Evolutionary conservation across 2,888 invertebrate species (phyloP), one percentile per base, ranked within the genome.

Genomic region (Phaonia tiefii): DNA sequence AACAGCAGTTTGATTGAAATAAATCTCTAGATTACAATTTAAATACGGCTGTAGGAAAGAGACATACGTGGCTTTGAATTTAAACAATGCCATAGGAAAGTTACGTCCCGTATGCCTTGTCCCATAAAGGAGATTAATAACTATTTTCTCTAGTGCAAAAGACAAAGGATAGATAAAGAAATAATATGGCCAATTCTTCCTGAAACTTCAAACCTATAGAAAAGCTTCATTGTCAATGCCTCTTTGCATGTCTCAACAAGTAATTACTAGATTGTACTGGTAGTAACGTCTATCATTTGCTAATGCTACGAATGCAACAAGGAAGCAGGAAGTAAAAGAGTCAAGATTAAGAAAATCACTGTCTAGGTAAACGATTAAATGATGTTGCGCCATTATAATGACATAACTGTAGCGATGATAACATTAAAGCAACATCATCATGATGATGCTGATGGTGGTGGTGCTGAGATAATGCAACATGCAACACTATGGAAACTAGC

Each of bases 361-460:
- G 67, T 73, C 63, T 65, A 49, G 56, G 46, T 66, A 46, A 76
- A 44, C 66, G 66, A 46, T 46, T 76, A 49, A 71, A 76, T 66
- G 37, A 22, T 8, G 15, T 71, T 54, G 31, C n/a, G n/a, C 37
- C n/a, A 58, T 63, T 51, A 31, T n/a, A 42, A 49, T 69, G 46
- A 15, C 20, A 39, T 63, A 15, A 72, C 31, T 37, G 54, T 56
- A 42, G 60, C 26, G n/a, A 67, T 51, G 39, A 37, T 58, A 17
- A 65, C 66, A 58, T 39, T 37, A 44, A 67, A 5, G 15, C 20
- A 44, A 51, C 22, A 54, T 22, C 20, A 7, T 46, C 17, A 49
- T 25, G 25, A 54, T 25, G 54, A 31, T 31, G 8, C 8, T 5
- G 31, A 31, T 31, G 31, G 31, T 8, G 8, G 31, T 11, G 39